phyloP scores from a whole-genome alignment of 35 echinoderm and acorn worm genomes.

The Chiridota heheva region DNA sequence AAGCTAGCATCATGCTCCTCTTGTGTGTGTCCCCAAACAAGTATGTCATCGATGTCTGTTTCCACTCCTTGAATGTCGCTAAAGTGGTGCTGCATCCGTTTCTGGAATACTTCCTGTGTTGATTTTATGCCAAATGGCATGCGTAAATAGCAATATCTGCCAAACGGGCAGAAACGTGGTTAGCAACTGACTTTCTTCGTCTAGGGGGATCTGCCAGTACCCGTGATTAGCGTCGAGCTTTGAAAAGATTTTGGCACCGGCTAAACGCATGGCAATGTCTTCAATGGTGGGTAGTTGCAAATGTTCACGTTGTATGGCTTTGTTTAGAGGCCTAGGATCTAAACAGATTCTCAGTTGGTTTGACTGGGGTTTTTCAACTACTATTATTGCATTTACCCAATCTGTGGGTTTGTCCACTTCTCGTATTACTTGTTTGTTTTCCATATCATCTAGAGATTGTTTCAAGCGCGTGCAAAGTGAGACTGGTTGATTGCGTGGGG shows the following conservation, averaged over 20 bases:
- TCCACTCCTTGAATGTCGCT: slow-evolving; percentile 38
- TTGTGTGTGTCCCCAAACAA: slow-evolving; percentile 40
- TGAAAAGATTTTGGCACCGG: slow-evolving; percentile 52
- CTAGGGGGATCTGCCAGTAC: slow-evolving; percentile 54
- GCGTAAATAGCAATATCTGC: slow-evolving; percentile 12
- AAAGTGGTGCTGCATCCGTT: slow-evolving; percentile 17
- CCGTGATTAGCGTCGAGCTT: slow-evolving; percentile 64
- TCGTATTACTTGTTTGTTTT: too few species aligned
- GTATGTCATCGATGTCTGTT: slow-evolving; percentile 55
- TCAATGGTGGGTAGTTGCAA: slow-evolving; percentile 46
- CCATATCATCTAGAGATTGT: too few species aligned
- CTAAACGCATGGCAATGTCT: slow-evolving; percentile 35
- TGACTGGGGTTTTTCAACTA: slow-evolving; percentile 24
- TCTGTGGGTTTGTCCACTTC: background rate
- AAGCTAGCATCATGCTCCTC: slow-evolving; percentile 53
- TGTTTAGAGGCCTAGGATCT: slow-evolving; percentile 47
- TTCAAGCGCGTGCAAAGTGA: too few species aligned
- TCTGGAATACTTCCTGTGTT: slow-evolving; percentile 40
- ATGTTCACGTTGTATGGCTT: slow-evolving; percentile 48
- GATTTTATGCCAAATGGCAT: slow-evolving; percentile 53
- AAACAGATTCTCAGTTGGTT: slow-evolving; percentile 48
- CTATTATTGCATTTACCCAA: background rate
- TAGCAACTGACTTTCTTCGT: slow-evolving; percentile 27
- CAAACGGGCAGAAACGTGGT: slow-evolving; percentile 57
- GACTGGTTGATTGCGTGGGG: too few species aligned